Evolutionary conservation across 2,113 vertebrate species (phyloP).

Genomic region (Conger conger): DNA sequence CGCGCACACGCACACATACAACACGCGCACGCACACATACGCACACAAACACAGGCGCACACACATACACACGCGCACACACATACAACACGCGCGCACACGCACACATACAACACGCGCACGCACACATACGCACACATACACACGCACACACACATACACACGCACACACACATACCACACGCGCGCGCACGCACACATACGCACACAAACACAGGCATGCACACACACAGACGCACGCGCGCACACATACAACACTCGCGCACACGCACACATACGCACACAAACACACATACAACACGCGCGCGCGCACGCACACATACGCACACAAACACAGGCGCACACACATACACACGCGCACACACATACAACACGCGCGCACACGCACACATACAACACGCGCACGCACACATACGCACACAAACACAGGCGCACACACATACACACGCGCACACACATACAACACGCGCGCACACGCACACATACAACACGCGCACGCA

Average conservation of each 20-base stretch:
- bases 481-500: background rate
- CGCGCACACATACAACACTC: too few species aligned
- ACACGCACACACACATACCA: too few species aligned
- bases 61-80: too few species aligned
- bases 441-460: background rate
- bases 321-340: too few species aligned
- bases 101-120: too few species aligned
- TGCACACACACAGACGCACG: too few species aligned
- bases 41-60: too few species aligned
- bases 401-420: constrained; percentile 6
- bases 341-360: constrained; percentile 12
- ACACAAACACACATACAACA: background rate
- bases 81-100: too few species aligned
- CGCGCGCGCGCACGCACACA: background rate
- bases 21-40: constrained; percentile 10
- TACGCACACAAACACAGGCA: too few species aligned
- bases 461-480: constrained; percentile 12
- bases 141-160: too few species aligned
- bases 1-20: background rate
- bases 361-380: constrained; percentile 8
- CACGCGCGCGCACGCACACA: too few species aligned
- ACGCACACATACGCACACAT: too few species aligned
- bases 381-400: constrained; percentile 8
- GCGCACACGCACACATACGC: constrained; percentile 6
- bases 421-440: constrained; percentile 25